Evolutionary conservation across 2,797 vertebrate species (phyloP).

Genomic region (Hylomyscus alleni): DNA sequence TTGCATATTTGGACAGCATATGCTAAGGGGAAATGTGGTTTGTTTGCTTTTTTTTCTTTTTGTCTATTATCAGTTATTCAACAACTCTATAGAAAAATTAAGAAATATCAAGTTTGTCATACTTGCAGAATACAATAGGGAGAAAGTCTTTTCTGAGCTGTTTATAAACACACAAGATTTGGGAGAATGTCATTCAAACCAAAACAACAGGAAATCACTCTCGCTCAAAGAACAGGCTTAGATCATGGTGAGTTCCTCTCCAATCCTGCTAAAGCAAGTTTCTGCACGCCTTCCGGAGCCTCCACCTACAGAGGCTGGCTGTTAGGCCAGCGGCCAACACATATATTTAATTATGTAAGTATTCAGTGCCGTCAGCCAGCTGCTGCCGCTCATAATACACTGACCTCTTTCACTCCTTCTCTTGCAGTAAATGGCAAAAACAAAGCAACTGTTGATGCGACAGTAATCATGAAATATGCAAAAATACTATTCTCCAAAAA

Average conservation of each 20-base stretch:
- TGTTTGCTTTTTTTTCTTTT: conserved; percentile 8
- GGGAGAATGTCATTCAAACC: conserved; percentile 77
- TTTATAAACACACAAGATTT: conserved; percentile 81
- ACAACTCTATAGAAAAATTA: conserved; percentile 52
- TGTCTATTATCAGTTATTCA: conserved; percentile 46
- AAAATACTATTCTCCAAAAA: conserved; percentile 79
- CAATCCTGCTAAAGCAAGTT: conserved; percentile 86
- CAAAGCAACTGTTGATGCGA: conserved; percentile 80
- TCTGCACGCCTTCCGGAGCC: conserved; percentile 78
- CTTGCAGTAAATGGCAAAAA: conserved; percentile 81
- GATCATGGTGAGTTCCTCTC: conserved; percentile 79
- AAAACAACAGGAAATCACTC: conserved; percentile 82
- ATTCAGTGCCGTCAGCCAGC: conserved; percentile 85
- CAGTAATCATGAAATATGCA: conserved; percentile 71
- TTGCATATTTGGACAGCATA: background rate
- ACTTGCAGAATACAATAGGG: conserved; percentile 57
- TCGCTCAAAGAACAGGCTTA: conserved; percentile 72
- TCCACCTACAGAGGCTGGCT: conserved; percentile 78
- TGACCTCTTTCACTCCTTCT: conserved; percentile 82
- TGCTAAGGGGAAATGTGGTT: conserved; percentile 22
- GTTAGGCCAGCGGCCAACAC: conserved; percentile 84
- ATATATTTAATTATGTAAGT: conserved; percentile 83
- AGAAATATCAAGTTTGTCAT: conserved; percentile 67
- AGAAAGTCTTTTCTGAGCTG: conserved; percentile 55
- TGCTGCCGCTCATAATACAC: conserved; percentile 83